phyloP scores from a whole-genome alignment of 2,888 invertebrate species.

The Pilophorus perplexus region DNA sequence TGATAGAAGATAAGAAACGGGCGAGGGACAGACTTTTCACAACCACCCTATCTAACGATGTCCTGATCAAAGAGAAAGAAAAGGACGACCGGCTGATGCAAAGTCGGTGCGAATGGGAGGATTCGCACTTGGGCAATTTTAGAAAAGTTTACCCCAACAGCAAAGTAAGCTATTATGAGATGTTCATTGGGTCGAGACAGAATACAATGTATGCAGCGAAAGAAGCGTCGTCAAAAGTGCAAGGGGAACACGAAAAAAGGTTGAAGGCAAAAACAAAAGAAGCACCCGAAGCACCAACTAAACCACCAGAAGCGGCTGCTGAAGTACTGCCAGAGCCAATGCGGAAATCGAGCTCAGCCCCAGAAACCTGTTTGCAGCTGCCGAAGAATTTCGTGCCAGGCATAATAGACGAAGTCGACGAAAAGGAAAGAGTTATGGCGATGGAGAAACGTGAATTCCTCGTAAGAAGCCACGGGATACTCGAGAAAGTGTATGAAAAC shows the following conservation, averaged over 20 bases:
- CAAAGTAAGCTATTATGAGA: slow-evolving; percentile 62
- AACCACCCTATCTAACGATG: slow-evolving; percentile 1
- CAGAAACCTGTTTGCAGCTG: not conserved
- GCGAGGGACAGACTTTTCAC: slow-evolving; percentile 63
- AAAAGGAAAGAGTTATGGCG: slow-evolving; percentile 64
- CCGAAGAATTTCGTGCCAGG: slow-evolving; percentile 56
- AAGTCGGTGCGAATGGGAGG: slow-evolving; percentile 61
- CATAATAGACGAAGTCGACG: slow-evolving; percentile 67
- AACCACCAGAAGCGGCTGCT: not conserved
- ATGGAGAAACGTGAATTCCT: slow-evolving; percentile 68
- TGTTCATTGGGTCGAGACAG: slow-evolving; percentile 1
- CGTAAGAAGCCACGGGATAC: slow-evolving; percentile 66
- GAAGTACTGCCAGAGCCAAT: not conserved
- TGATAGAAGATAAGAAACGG: slow-evolving; percentile 71
- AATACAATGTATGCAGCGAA: slow-evolving; percentile 12
- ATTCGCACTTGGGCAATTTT: slow-evolving; percentile 72
- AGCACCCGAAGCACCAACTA: not conserved
- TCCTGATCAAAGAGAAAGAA: slow-evolving; percentile 5
- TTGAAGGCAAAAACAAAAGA: not conserved
- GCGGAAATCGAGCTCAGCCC: not conserved
- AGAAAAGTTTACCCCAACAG: slow-evolving; percentile 65
- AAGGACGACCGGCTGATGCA: slow-evolving; percentile 12
- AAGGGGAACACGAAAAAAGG: not conserved
- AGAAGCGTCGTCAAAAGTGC: not conserved
- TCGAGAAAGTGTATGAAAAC: slow-evolving; percentile 54